Percentiles rank a stretch among this genome's conserved stretches.
Conservation (phyloP, 1,140 invertebrate species). For the Grapholita molesta region DNA sequence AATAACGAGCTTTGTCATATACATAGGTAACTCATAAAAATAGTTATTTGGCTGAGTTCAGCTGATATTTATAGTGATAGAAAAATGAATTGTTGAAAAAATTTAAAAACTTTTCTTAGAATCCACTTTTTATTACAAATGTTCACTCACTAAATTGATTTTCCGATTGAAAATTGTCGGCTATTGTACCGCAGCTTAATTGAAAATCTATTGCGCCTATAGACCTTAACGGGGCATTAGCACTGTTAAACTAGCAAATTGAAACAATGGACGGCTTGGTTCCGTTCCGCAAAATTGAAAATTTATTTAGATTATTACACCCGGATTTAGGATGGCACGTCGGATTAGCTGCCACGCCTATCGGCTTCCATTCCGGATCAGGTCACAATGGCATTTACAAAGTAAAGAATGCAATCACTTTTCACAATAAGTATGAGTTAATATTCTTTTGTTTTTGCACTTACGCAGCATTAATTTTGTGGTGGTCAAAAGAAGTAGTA, state of each 20-base stretch:
- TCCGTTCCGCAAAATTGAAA: constrained; percentile 2
- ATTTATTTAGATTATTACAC: constrained; percentile 30
- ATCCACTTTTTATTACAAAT: too few relatives aligned
- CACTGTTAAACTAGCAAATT: neutral
- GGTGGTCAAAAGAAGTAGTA: too few relatives aligned
- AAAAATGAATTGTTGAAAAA: too few relatives aligned
- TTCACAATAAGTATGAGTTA: neutral
- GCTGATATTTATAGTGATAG: too few relatives aligned
- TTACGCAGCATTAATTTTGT: too few relatives aligned
- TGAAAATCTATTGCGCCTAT: neutral
- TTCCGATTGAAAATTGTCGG: neutral
- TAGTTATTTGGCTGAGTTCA: too few relatives aligned
- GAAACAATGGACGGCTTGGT: neutral
- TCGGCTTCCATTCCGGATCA: neutral
- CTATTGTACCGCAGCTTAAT: neutral
- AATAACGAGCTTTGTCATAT: too few relatives aligned
- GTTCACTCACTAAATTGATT: neutral
- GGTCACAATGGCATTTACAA: neutral
- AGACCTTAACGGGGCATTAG: neutral
- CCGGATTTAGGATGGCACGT: constrained; percentile 26
- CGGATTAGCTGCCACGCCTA: neutral
- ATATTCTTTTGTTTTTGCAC: neutral
- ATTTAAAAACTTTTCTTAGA: too few relatives aligned
- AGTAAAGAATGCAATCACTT: constrained; percentile 6
- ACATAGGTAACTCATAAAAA: too few relatives aligned